A percentile compares a stretch with the other conserved stretches of the same genome.
phyloP scores from a whole-genome alignment of 2,888 invertebrate genomes.

The Cremastinae sp. region DNA sequence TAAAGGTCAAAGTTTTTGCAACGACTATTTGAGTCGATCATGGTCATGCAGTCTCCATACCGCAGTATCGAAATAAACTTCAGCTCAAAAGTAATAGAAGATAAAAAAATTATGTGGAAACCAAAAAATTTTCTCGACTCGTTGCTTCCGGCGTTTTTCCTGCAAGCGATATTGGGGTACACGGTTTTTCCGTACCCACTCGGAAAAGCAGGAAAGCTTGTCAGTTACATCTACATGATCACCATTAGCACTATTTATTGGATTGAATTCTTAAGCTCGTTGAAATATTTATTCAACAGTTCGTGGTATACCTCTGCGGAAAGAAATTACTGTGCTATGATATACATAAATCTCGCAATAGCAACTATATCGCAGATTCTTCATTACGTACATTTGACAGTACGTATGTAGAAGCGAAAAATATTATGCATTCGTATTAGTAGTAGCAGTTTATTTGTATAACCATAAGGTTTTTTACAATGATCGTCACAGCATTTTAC shows the following conservation, averaged over 20 bases:
- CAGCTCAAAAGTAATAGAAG: not conserved
- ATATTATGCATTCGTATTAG: no score
- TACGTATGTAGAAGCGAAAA: no score
- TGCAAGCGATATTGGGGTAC: constrained; percentile 37
- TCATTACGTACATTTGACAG: constrained; percentile 1
- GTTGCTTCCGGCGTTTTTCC: constrained; percentile 9
- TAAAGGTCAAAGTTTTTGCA: no score
- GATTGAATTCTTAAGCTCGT: not conserved
- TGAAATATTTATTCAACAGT: not conserved
- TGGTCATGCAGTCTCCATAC: no score
- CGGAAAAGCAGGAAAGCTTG: not conserved
- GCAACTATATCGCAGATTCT: not conserved
- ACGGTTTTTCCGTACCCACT: constrained; percentile 39
- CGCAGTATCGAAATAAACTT: not conserved
- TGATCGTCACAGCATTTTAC: no score
- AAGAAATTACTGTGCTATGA: not conserved
- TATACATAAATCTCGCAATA: constrained; percentile 5
- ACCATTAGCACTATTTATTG: not conserved
- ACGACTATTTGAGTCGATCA: no score
- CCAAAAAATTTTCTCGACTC: constrained; percentile 38
- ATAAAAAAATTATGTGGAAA: constrained; percentile 17
- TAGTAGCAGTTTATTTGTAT: not conserved
- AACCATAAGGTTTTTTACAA: not conserved
- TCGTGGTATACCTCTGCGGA: constrained; percentile 13
- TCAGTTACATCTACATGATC: constrained; percentile 21